Evolutionary conservation across 35 echinoderm and acorn worm species (phyloP), one percentile per base, ranked within the genome.

Genomic region (Lytechinus pictus): DNA sequence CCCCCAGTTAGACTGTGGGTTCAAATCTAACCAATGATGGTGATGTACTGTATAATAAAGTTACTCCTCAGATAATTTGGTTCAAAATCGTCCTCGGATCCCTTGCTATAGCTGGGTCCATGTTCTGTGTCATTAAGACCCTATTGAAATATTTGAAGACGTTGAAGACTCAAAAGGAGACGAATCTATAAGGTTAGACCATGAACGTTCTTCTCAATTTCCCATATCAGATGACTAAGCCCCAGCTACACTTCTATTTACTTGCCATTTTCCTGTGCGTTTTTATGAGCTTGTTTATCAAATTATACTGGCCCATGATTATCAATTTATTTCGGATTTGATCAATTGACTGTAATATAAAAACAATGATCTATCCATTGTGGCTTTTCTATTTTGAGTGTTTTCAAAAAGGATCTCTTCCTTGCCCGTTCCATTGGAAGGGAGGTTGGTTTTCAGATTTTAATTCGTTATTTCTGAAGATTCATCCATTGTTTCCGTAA

Each of bases 241-340:
- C 66, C 19, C 24, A 24, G 0, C 4, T 79, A 21, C 16, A 21
- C 5, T 79, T 19, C 66, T 24, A n/a, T 71, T 19, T 71, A 66
- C 24, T 71, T 57, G 8, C 11, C 11, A 11, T 58, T 16, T 79
- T 79, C 66, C 66, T n/a, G 66, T 79, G 19, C 66, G 66, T 79
- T 79, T 79, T 79, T 79, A 79, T 24, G 66, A 79, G 66, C 66
- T 79, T 79, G 66, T 79, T 79, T 71, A 71, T 71, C 61, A 71
- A 71, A 79, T 79, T 16, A 79, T 79, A 1, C 33, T 58, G 9
- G 56, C 56, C 56, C 56, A 7, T 58, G n/a, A 79, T 79, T 79
- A 8, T 24, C 66, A 24, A 79, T 79, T 79, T 79, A 79, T 24
- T n/a, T 79, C 19, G 61, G 61, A 79, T 7, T 79, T 79, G 3